Evolutionary conservation across 1,140 invertebrate genomes (phyloP).

Genomic region (Phymorhynchus buccinoides): DNA sequence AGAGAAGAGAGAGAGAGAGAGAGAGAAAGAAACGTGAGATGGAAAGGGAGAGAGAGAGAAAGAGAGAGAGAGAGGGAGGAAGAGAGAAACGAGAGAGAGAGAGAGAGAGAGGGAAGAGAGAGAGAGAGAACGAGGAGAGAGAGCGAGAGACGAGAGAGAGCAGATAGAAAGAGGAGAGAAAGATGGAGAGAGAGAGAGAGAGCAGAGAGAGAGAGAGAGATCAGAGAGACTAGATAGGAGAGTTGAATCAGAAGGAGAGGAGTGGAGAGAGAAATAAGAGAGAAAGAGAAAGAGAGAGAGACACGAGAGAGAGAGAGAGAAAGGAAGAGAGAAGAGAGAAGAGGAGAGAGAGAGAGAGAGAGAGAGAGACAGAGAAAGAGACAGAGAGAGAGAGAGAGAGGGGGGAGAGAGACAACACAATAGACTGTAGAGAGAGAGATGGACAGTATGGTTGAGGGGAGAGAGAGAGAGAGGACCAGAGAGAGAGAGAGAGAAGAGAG

Average conservation of each 20-base stretch:
- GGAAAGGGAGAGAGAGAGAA: no score
- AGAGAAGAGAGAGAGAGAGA: no score
- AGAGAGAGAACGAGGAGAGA: no score
- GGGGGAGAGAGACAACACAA: neutral
- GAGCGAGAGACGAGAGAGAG: no score
- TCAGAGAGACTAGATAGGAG: neutral
- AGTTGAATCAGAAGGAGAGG: neutral
- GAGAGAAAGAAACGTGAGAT: no score
- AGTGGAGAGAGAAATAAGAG: neutral
- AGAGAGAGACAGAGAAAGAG: slow-evolving; percentile 14
- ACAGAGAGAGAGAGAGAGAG: slow-evolving; percentile 1
- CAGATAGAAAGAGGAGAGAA: no score
- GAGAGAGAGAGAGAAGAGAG: neutral
- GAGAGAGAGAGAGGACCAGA: neutral
- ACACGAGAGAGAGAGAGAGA: neutral
- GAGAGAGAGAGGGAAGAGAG: neutral
- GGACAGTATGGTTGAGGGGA: neutral
- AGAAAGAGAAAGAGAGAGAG: slow-evolving; percentile 21
- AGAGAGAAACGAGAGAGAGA: neutral
- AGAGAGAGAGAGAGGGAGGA: no score
- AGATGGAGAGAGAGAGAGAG: no score
- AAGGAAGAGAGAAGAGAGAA: neutral
- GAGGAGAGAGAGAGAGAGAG: slow-evolving; percentile 9
- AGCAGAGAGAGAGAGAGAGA: no score
- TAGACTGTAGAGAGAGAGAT: neutral